phyloP scores from a whole-genome alignment of 1,140 invertebrate species.

The Neodiprion fabricii region DNA sequence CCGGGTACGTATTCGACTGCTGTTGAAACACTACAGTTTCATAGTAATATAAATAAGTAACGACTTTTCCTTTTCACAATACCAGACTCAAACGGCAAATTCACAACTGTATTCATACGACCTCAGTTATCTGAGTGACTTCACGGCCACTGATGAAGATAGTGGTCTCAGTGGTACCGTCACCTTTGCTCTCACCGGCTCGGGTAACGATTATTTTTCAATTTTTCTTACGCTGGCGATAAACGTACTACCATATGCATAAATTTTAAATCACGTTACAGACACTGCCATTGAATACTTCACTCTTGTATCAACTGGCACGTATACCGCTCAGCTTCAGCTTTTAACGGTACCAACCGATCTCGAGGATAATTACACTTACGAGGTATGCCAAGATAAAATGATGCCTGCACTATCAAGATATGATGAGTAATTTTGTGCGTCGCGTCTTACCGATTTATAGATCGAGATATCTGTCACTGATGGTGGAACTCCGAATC shows the following conservation, averaged over 20 bases:
- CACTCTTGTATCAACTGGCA: conserved; percentile 44
- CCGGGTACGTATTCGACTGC: conserved; percentile 22
- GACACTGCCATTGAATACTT: conserved; percentile 48
- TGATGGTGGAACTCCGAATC: conserved; percentile 56
- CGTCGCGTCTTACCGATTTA: conserved; percentile 7
- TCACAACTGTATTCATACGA: conserved; percentile 33
- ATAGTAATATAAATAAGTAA: background rate
- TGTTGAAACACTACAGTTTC: too few relatives aligned
- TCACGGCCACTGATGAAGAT: conserved; percentile 57
- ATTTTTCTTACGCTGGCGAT: background rate
- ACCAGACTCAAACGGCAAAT: conserved; percentile 29
- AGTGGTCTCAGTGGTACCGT: conserved; percentile 57
- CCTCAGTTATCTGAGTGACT: conserved; percentile 34
- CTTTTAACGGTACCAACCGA: conserved; percentile 17
- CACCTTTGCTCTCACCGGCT: conserved; percentile 50
- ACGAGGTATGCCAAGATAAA: conserved; percentile 16
- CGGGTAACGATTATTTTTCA: conserved; percentile 36
- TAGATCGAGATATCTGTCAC: conserved; percentile 56
- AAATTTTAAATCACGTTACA: conserved; percentile 26
- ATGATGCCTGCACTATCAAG: background rate
- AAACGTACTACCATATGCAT: background rate
- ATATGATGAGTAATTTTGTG: background rate
- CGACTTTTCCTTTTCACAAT: conserved; percentile 12
- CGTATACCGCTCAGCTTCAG: conserved; percentile 40
- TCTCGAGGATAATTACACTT: conserved; percentile 13